Evolutionary conservation across 2,888 invertebrate genomes (phyloP), one percentile per base, ranked within the genome.

Genomic region (Callyntrura sp.): DNA sequence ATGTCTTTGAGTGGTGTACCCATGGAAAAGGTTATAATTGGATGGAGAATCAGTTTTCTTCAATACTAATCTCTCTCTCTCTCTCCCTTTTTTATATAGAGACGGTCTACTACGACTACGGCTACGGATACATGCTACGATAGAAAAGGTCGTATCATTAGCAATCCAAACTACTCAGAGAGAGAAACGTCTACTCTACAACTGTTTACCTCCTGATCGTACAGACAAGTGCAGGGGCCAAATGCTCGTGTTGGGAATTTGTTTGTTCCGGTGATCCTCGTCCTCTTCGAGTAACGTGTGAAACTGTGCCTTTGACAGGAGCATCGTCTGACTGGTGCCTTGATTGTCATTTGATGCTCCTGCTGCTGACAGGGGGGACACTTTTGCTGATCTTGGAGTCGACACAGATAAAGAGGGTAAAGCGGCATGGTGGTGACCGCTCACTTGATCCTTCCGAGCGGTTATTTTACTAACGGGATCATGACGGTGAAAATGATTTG

Each of bases 311-410:
- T 57, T 79, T 57, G 60, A 35, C 76, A 51, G 25, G 76, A 76
- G 51, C 43, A 28, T 57, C 79, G 28, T 78, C 17, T 65, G 78
- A 68, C 35, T 82, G 23, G 28, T 51, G 60, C 60, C 88, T 70
- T 81, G 88, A 82, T 62, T 88, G 73, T 60, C 55, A 60, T 51
- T 60, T 51, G 51, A 60, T 14, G 51, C 6, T 14, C n/a, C 45
- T 48, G 8, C 17, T 79, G 60, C 79, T 79, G 60, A 35, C 79
- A 45, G 57, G 0, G 35, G 14, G n/a, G 78, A 17, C 57, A 35
- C 79, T 79, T 45, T 57, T 3, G 6, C 20, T 43, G 79, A 9
- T 20, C 35, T n/a, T 20, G 60, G 28, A 60, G 79, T 79, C 11
- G 60, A 79, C 17, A 45, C 11, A 55, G 51, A 68, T 62, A 68